A percentile compares a stretch with the other conserved stretches of the same genome.
Conservation (phyloP, 2,797 vertebrate genomes). For the Apogon hyalosoma region DNA sequence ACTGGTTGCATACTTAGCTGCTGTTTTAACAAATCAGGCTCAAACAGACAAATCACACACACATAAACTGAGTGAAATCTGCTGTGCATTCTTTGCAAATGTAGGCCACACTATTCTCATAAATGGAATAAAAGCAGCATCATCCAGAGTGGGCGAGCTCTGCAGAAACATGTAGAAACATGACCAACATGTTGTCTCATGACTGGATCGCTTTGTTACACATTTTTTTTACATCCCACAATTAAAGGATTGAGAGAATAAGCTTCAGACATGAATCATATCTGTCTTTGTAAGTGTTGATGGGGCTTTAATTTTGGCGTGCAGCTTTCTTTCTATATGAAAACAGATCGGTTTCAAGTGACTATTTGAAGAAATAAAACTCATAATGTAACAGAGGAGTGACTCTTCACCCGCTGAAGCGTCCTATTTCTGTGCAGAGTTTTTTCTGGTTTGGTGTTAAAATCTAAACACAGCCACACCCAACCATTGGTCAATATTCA, state of each 20-base stretch:
- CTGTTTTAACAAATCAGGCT: background rate
- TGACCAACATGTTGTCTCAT: slow-evolving; percentile 5
- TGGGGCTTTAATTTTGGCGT: background rate
- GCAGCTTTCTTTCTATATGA: background rate
- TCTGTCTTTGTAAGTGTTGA: background rate
- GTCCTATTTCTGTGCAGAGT: slow-evolving; percentile 29
- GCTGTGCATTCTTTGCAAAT: slow-evolving; percentile 5
- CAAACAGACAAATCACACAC: background rate
- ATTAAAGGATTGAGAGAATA: background rate
- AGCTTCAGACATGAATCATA: slow-evolving; percentile 2
- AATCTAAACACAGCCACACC: slow-evolving; percentile 35
- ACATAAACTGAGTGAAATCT: background rate
- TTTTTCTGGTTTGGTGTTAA: slow-evolving; percentile 43
- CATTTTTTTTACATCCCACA: background rate
- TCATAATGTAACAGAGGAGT: slow-evolving; percentile 3
- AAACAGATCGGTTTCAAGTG: background rate
- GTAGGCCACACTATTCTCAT: slow-evolving; percentile 15
- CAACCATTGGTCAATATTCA: slow-evolving; percentile 23
- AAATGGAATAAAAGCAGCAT: slow-evolving; percentile 16
- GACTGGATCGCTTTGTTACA: slow-evolving; percentile 1
- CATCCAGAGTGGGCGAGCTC: background rate
- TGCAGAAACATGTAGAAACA: background rate
- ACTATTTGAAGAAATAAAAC: background rate
- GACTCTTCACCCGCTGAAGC: slow-evolving; percentile 9
- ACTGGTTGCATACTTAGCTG: background rate